Percentiles rank a stretch among this genome's conserved stretches.
phyloP scores from a whole-genome alignment of 2,797 vertebrate genomes.

The Danio jaintianensis region DNA sequence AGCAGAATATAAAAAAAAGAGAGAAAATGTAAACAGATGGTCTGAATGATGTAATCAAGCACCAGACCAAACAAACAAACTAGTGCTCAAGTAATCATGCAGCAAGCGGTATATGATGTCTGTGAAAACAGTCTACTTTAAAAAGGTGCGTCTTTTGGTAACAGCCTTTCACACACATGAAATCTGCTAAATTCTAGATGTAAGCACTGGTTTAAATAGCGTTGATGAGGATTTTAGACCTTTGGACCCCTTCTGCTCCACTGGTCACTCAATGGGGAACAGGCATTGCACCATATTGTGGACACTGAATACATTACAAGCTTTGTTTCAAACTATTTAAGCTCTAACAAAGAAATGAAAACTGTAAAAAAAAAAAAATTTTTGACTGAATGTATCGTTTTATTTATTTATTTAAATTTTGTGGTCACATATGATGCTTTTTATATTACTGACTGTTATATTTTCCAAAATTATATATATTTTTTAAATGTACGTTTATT shows the following conservation, averaged over 20 bases:
- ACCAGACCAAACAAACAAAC: slow-evolving; percentile 4
- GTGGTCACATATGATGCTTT: no score
- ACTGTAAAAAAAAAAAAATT: no score
- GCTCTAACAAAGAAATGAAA: no score
- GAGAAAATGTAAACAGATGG: slow-evolving; percentile 2
- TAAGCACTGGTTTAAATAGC: slow-evolving; percentile 32
- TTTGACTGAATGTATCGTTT: no score
- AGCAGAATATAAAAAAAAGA: slow-evolving; percentile 15
- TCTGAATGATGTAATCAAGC: slow-evolving; percentile 8
- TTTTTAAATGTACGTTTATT: no score
- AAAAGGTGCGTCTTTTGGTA: not conserved
- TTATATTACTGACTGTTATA: no score
- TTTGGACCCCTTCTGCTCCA: slow-evolving; percentile 68
- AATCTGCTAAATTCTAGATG: slow-evolving; percentile 13
- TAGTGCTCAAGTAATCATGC: not conserved
- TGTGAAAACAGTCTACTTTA: not conserved
- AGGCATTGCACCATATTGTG: slow-evolving; percentile 70
- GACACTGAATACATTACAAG: slow-evolving; percentile 57
- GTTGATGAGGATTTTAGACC: slow-evolving; percentile 56
- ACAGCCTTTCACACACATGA: slow-evolving; percentile 6
- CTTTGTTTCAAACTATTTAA: slow-evolving; percentile 19
- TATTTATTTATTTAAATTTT: no score
- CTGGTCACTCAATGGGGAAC: slow-evolving; percentile 74
- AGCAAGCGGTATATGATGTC: not conserved
- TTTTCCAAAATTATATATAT: no score